Base-by-base conservation (phyloP, 2,113 vertebrate genomes). In the Gopherus evgoodei region DNA sequence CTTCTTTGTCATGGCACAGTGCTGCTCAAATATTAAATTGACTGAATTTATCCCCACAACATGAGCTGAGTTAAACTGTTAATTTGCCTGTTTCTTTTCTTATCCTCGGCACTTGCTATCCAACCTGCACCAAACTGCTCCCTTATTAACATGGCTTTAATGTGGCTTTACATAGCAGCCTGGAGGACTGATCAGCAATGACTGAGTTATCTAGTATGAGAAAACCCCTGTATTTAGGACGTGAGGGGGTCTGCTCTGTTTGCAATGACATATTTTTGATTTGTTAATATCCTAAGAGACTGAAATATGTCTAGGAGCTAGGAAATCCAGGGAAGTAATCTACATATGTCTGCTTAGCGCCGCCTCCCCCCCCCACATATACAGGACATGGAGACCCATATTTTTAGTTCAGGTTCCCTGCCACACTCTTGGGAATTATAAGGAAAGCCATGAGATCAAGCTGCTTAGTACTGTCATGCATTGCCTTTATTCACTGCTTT, bases 121-220 rank as follows among this genome's bases (percentile, higher is more conserved):
- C 89, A 92, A 83, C 69, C 56, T 2, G 89, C 93, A 65, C 96
- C 42, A 65, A 95, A 96, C 97, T 97, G 97, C 94, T 95, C 79
- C 13, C 62, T 16, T 2, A 11, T 86, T 89, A 88, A 85, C 92
- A 94, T 35, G 90, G 0, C 75, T 83, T 29, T 0, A 21, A 86
- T 9, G 35, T n/a, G 17, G 92, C 87, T 1, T 84, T 5, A 21
- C 88, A 50, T 27, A 96, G 65, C 17, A 72, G 88, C 88, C 3
- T 84, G 88, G 0, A 82, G 89, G 94, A 29, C 87, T 79, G 31
- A 22, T 65, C 81, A 12, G 91, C 47, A 16, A 0, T 62, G 29
- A 17, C n/a, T 0, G 76, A 31, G 82, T n/a, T 5, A 24, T 27
- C 1, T 6, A 4, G 8, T 59, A 5, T 22, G 6, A 42, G 65